A percentile compares a stretch with the other conserved stretches of the same genome.
Evolutionary conservation across 92 coral and sea anemone genomes (phyloP).

Genomic region (Muricea muricata): DNA sequence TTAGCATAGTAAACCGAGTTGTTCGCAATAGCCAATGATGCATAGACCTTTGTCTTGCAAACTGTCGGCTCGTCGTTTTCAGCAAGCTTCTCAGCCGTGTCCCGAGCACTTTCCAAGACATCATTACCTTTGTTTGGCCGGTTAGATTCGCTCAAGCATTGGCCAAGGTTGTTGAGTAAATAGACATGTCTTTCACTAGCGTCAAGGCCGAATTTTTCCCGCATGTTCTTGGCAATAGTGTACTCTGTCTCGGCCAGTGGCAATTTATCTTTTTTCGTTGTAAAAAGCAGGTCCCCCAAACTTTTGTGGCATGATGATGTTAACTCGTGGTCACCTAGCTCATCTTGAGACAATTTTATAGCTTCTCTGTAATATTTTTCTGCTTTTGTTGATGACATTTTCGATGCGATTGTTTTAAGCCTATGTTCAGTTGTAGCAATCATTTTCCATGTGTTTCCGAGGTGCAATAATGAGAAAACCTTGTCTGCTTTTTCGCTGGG

Average conservation of each 20-base stretch:
- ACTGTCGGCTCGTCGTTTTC: not conserved
- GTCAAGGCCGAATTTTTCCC: not conserved
- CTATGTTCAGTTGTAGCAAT: not conserved
- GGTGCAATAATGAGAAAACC: not conserved
- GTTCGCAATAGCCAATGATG: not conserved
- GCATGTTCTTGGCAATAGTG: not conserved
- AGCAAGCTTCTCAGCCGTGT: slow-evolving; percentile 6
- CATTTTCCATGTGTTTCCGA: not conserved
- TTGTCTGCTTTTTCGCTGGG: not conserved
- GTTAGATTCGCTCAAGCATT: not conserved
- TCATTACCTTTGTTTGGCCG: not conserved
- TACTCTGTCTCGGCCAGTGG: not conserved
- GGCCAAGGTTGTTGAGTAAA: not conserved
- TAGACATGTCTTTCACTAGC: not conserved
- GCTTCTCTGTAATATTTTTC: not conserved
- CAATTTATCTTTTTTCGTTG: too few relatives aligned
- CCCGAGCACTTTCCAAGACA: not conserved
- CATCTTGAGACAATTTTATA: not conserved
- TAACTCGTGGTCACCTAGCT: not conserved
- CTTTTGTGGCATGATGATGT: not conserved
- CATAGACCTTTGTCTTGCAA: not conserved
- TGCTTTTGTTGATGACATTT: not conserved
- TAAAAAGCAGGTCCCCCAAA: not conserved
- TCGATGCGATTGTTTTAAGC: not conserved
- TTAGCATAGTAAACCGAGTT: not conserved